Base-by-base conservation (phyloP, 2,113 vertebrate genomes). In the Hemibagrus wyckioides region DNA sequence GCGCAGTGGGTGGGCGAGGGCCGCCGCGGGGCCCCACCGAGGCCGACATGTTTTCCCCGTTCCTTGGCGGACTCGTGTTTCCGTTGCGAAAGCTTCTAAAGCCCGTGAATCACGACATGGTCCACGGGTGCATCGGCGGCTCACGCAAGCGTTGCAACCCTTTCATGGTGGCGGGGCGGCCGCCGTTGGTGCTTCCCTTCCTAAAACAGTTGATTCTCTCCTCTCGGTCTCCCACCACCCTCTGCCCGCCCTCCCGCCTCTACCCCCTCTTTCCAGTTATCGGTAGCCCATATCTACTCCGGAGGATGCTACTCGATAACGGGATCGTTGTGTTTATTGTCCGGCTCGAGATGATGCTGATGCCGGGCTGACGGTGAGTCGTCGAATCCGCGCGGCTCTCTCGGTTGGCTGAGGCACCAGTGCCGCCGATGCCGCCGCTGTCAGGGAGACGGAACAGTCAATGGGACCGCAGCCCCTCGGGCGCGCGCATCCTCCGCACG, bases 21-120 rank as follows among this genome's bases (percentile, higher is more conserved):
- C 96, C 97, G 94, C 96, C 94, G 92, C 94, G 97, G 95, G 97
- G 97, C 95, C 97, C 97, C 97, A 97, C 96, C 87, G 97, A 96
- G 92, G 96, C 96, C 95, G 98, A 97, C 97, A 99, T 98, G 91
- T 94, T 95, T 94, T 89, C 92, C 92, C 94, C 90, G 50, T 92
- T 89, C 92, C 91, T 92, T 93, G 92, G 93, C 92, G 92, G 95
- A 85, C 92, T 96, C 95, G 93, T 92, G 91, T 95, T 94, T 94
- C 93, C 92, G 94, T 92, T 90, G 92, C 92, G 50, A 71, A 63
- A 93, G 91, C 92, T 91, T 88, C 89, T 90, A 90, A 93, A 93
- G 91, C 85, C 93, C 94, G 93, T 93, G 93, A 93, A 94, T 97
- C 95, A 98, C 96, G 95, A 96, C 94, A 96, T 95, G 95, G 96